Conservation (phyloP, 2,113 vertebrate species). For the Mormoops blainvillei region DNA sequence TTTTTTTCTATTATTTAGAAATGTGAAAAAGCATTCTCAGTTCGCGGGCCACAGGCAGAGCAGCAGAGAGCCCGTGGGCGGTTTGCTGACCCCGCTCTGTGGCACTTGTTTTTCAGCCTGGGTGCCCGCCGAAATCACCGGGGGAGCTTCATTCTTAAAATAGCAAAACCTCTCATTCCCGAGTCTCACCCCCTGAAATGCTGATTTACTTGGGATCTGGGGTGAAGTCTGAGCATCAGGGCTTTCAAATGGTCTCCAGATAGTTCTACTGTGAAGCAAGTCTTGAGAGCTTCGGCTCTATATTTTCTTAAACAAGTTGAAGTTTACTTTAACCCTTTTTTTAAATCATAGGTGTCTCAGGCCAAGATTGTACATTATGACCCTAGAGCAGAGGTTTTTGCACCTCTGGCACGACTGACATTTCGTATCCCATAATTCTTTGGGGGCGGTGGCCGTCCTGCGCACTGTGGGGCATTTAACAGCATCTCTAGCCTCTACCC, state of each 20-base stretch:
- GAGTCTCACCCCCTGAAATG: not conserved
- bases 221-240: not conserved
- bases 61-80: not conserved
- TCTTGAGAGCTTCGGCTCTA: not conserved
- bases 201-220: not conserved
- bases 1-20: not conserved
- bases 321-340: not conserved
- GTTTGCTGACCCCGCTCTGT: not conserved
- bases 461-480: not conserved
- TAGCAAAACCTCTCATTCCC: not conserved
- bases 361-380: not conserved
- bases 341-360: not conserved
- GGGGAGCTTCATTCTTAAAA: not conserved
- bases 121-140: not conserved
- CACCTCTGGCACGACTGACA: not conserved
- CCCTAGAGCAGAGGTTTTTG: not conserved
- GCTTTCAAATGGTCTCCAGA: not conserved
- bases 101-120: not conserved
- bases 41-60: not conserved
- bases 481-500: not conserved
- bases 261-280: not conserved
- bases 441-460: not conserved
- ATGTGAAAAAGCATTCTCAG: not conserved
- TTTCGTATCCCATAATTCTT: not conserved
- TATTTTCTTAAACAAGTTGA: not conserved